Evolutionary conservation across 2,113 vertebrate genomes (phyloP).

Genomic region (Illadopsis cleaveri): DNA sequence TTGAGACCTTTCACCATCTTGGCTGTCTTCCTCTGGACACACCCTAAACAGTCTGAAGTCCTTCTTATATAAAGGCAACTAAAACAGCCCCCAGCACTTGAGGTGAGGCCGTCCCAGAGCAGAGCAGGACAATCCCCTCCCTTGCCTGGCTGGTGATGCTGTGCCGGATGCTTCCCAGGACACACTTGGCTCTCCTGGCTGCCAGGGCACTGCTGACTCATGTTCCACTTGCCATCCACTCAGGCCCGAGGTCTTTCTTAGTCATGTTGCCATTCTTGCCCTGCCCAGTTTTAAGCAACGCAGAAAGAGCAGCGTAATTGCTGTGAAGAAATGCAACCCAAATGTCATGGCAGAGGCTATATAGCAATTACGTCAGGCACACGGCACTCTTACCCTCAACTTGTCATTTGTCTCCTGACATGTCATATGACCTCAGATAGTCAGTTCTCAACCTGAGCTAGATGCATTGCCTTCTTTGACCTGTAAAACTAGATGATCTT

Average conservation of each 20-base stretch:
- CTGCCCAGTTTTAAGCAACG: not conserved
- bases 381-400: not conserved
- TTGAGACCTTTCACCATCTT: not conserved
- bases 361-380: not conserved
- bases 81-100: fast-evolving
- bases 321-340: slow-evolving; percentile 8
- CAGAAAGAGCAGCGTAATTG: not conserved
- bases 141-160: fast-evolving
- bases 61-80: not conserved
- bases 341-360: not conserved
- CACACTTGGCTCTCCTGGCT: not conserved
- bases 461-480: not conserved
- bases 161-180: not conserved
- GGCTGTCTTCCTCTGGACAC: not conserved
- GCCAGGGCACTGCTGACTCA: not conserved
- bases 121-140: not conserved
- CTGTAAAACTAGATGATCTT: not conserved
- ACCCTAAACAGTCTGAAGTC: not conserved
- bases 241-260: not conserved
- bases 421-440: not conserved
- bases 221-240: not conserved
- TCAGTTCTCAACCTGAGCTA: not conserved
- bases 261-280: not conserved
- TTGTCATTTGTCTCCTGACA: not conserved
- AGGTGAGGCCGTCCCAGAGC: fast-evolving